Evolutionary conservation across 1,140 invertebrate species (phyloP).

Genomic region (Gerris buenoi): DNA sequence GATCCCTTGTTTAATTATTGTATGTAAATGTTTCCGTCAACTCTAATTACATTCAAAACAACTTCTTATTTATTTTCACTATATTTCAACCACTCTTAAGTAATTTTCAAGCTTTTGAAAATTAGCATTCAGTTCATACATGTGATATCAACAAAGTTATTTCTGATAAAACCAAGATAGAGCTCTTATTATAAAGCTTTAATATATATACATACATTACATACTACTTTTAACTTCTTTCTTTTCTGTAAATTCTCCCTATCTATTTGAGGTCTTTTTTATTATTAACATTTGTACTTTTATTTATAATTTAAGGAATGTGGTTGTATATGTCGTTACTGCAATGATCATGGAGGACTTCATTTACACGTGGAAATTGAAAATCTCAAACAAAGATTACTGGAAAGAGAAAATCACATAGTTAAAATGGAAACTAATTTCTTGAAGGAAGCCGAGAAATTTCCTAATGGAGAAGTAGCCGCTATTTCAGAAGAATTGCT

Average conservation of each 20-base stretch:
- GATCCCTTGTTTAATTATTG: no score
- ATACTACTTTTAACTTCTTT: not conserved
- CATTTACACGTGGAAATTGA: slow-evolving; percentile 77
- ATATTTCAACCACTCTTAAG: no score
- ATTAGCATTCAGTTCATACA: no score
- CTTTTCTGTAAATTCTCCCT: no score
- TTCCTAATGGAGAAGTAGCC: slow-evolving; percentile 50
- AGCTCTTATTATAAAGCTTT: not conserved
- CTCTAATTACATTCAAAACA: no score
- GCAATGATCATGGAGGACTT: slow-evolving; percentile 37
- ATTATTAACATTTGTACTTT: no score
- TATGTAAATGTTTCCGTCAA: no score
- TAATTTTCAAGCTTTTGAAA: no score
- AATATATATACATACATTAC: not conserved
- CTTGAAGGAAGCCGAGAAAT: slow-evolving; percentile 59
- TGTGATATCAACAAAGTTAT: not conserved
- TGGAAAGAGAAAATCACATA: slow-evolving; percentile 68
- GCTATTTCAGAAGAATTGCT: slow-evolving; percentile 70
- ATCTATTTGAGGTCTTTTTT: no score
- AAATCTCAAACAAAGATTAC: slow-evolving; percentile 59
- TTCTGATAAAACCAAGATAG: not conserved
- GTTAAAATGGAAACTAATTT: slow-evolving; percentile 72
- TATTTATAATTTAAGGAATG: slow-evolving; percentile 35
- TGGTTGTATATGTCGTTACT: slow-evolving; percentile 38
- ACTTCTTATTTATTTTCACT: no score